These are phyloP conservation scores for Poecilus cupreus DNA, from an alignment of 2,888 invertebrate genomes.

Conservation along the genomic window DNA sequence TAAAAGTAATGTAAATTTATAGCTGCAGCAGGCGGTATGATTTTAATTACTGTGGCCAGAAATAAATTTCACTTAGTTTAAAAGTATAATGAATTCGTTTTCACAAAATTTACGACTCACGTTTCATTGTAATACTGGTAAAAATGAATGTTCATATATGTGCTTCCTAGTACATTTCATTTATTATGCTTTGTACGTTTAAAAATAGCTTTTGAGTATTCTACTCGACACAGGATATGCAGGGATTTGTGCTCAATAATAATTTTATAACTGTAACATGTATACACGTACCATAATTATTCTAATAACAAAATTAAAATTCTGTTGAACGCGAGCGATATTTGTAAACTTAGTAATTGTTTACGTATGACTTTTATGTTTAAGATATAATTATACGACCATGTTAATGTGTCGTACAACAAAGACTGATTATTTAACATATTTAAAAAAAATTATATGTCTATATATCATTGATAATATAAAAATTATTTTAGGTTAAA, in stretches of 20 bases:
- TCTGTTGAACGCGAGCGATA: not conserved
- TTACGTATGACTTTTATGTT: constrained; percentile 4
- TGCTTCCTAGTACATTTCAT: constrained; percentile 3
- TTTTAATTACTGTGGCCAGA: not conserved
- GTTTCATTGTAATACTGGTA: constrained; percentile 29
- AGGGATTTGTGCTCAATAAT: constrained; percentile 1
- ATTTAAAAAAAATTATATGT: not conserved
- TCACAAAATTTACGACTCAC: constrained; percentile 11
- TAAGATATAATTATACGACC: not conserved
- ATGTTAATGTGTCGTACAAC: constrained; percentile 15
- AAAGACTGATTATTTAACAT: constrained; percentile 20
- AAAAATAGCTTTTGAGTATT: constrained; percentile 11
- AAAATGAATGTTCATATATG: constrained; percentile 13
- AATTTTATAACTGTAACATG: constrained; percentile 35
- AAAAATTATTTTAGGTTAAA: constrained; percentile 6
- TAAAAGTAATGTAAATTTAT: not conserved
- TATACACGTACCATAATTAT: constrained; percentile 9
- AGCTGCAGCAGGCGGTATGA: not conserved
- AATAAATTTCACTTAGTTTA: constrained; percentile 3
- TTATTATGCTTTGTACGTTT: not conserved
- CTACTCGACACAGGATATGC: not conserved
- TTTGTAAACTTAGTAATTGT: not conserved
- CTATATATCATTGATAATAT: not conserved
- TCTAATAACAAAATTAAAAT: not conserved
- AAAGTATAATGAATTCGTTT: constrained; percentile 23